A percentile compares a stretch with the other conserved stretches of the same genome.
phyloP scores from a whole-genome alignment of 1,140 invertebrate species.

The Dryas iulia region DNA sequence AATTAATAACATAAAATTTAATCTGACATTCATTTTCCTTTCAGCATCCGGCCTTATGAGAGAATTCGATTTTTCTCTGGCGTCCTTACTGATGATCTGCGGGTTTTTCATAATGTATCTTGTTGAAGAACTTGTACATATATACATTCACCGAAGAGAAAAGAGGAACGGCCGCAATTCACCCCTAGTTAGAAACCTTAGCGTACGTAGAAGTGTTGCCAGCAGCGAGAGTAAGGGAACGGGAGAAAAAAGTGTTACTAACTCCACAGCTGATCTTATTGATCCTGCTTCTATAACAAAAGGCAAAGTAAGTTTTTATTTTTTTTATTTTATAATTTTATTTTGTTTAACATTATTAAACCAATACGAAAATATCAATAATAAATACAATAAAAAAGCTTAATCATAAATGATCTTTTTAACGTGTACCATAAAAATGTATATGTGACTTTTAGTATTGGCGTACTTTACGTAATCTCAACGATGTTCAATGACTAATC shows the following conservation, averaged over 20 bases:
- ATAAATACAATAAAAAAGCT: too few species aligned
- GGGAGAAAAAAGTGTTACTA: slow-evolving; percentile 57
- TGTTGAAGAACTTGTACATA: slow-evolving; percentile 90
- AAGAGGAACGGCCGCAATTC: slow-evolving; percentile 56
- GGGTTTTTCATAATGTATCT: slow-evolving; percentile 94
- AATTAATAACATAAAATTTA: too few species aligned
- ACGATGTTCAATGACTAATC: too few species aligned
- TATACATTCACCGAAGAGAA: slow-evolving; percentile 81
- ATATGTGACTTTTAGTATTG: too few species aligned
- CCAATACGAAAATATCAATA: too few species aligned
- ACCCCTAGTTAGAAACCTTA: slow-evolving; percentile 73
- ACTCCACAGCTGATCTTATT: slow-evolving; percentile 72
- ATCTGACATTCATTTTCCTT: slow-evolving; percentile 31
- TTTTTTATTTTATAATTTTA: background rate
- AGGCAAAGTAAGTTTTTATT: slow-evolving; percentile 36
- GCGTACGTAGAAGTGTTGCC: slow-evolving; percentile 55
- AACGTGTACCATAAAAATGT: too few species aligned
- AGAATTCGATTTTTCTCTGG: slow-evolving; percentile 83
- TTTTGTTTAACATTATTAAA: background rate
- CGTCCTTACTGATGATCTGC: slow-evolving; percentile 86
- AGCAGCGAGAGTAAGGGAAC: slow-evolving; percentile 38
- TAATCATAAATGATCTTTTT: too few species aligned
- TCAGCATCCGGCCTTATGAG: slow-evolving; percentile 68
- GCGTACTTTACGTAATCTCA: too few species aligned
- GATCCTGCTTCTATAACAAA: slow-evolving; percentile 50